Evolutionary conservation across 1,140 invertebrate species (phyloP).

Genomic region (Drosophila navojoa): DNA sequence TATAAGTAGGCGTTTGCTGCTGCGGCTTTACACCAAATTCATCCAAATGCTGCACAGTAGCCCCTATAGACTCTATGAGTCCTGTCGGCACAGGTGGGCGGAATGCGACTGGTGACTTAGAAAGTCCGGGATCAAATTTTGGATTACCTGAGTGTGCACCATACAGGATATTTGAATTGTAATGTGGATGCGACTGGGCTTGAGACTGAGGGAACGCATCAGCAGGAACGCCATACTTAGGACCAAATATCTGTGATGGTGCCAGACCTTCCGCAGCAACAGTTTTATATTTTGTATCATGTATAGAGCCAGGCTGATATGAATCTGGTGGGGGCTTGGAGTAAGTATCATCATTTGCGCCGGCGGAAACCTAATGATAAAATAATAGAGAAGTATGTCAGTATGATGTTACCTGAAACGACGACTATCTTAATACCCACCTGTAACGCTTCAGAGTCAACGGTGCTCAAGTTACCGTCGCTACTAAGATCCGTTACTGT

Average conservation of each 20-base stretch:
- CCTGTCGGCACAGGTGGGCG: conserved; percentile 88
- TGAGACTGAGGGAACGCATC: conserved; percentile 9
- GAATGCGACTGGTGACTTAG: conserved; percentile 87
- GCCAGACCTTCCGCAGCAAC: conserved; percentile 29
- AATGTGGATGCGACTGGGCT: conserved; percentile 34
- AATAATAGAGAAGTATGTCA: background rate
- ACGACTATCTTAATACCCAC: conserved; percentile 30
- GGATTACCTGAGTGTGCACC: conserved; percentile 80
- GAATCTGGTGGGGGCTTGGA: conserved; percentile 69
- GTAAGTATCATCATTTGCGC: conserved; percentile 65
- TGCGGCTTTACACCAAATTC: conserved; percentile 74
- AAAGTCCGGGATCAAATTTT: conserved; percentile 81
- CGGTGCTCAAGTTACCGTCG: conserved; percentile 49
- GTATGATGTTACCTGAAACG: too few species aligned
- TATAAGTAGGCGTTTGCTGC: conserved; percentile 85
- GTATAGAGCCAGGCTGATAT: conserved; percentile 60
- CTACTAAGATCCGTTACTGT: conserved; percentile 49
- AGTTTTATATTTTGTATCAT: conserved; percentile 64
- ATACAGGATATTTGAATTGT: conserved; percentile 67
- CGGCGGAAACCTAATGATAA: conserved; percentile 47
- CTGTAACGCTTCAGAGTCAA: conserved; percentile 70
- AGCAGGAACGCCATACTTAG: conserved; percentile 42
- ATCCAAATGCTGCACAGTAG: conserved; percentile 85
- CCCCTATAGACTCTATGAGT: conserved; percentile 87
- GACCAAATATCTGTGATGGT: conserved; percentile 16